A percentile compares a stretch with the other conserved stretches of the same genome.
Conservation (phyloP, 2,888 invertebrate species). For the Linyphia triangularis region DNA sequence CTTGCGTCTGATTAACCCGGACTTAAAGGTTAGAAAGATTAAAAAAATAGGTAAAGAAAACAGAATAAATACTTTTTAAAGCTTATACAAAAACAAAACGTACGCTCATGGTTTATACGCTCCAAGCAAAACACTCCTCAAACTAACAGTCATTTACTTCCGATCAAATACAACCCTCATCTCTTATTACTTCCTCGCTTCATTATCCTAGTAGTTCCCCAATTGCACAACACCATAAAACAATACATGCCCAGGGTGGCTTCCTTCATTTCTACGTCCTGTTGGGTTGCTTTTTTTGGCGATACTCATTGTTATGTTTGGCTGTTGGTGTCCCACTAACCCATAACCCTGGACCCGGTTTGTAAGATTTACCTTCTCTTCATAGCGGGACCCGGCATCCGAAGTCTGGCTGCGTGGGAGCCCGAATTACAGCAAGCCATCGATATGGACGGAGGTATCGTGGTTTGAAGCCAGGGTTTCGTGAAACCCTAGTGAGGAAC, state of each 20-base stretch:
- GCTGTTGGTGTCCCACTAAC: conserved; percentile 49
- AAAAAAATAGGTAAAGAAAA: background rate
- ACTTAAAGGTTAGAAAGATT: no score
- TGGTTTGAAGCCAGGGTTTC: background rate
- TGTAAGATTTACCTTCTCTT: conserved; percentile 19
- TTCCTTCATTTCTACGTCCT: conserved; percentile 30
- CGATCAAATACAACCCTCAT: background rate
- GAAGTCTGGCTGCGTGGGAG: conserved; percentile 23
- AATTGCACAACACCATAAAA: background rate
- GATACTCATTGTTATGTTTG: conserved; percentile 32
- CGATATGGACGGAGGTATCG: conserved; percentile 1
- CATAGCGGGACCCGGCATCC: conserved; percentile 12
- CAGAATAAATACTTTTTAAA: no score
- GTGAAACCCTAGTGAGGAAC: background rate
- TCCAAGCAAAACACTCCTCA: no score
- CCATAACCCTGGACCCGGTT: conserved; percentile 55
- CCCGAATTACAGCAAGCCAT: background rate
- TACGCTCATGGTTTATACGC: no score
- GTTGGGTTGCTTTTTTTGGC: conserved; percentile 52
- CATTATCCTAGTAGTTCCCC: background rate
- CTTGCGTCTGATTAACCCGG: no score
- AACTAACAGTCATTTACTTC: no score
- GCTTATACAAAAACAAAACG: background rate
- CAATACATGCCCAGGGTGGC: conserved; percentile 42
- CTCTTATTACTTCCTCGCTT: background rate